Conservation (phyloP, 2,888 invertebrate genomes). For the Drosophila lutescens region DNA sequence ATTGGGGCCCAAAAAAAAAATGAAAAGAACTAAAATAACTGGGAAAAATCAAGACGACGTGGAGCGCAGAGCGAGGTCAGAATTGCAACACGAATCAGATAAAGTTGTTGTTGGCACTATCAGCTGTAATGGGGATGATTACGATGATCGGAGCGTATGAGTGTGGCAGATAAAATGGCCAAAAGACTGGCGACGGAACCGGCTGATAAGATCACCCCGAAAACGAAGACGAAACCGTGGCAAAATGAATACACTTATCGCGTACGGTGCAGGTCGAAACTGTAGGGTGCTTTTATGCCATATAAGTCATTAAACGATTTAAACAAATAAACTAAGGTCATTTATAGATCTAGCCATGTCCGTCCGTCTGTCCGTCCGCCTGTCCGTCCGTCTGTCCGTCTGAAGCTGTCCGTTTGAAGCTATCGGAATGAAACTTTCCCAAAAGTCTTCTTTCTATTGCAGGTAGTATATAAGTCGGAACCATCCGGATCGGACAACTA, state of each 20-base stretch:
- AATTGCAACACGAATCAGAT: slow-evolving; percentile 51
- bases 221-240: not conserved
- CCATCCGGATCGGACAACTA: too few species aligned
- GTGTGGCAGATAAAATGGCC: slow-evolving; percentile 9
- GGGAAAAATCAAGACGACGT: not conserved
- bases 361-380: too few species aligned
- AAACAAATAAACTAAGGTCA: too few species aligned
- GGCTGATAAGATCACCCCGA: slow-evolving; percentile 21
- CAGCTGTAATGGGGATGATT: slow-evolving; percentile 60
- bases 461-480: too few species aligned
- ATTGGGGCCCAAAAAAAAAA: not conserved
- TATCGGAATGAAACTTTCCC: too few species aligned
- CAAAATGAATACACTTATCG: not conserved
- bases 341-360: too few species aligned
- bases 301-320: too few species aligned
- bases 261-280: slow-evolving; percentile 2
- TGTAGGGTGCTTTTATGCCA: not conserved
- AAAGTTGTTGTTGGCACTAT: slow-evolving; percentile 61
- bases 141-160: slow-evolving; percentile 33
- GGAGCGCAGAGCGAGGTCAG: slow-evolving; percentile 18
- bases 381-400: too few species aligned
- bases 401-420: too few species aligned
- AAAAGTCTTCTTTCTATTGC: too few species aligned
- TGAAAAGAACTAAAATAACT: not conserved
- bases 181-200: slow-evolving; percentile 4